phyloP scores from a whole-genome alignment of 2,888 invertebrate genomes.

The Sarcophaga variegata region DNA sequence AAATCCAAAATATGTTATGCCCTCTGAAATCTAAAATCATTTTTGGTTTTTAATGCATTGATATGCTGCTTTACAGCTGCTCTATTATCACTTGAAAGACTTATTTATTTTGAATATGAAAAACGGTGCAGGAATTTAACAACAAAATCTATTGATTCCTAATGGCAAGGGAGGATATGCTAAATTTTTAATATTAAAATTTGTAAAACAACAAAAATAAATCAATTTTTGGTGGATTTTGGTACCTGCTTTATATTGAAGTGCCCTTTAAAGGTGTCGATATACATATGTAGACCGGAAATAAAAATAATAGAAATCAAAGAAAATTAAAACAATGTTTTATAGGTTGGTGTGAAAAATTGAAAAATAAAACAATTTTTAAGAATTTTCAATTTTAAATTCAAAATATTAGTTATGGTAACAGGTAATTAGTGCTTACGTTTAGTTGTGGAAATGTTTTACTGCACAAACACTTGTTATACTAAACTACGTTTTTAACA shows the following conservation, averaged over 20 bases:
- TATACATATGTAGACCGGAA: slow-evolving; percentile 42
- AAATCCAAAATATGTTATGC: slow-evolving; percentile 40
- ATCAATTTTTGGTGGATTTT: not conserved
- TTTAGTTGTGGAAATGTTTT: too few relatives aligned
- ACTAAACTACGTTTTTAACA: too few relatives aligned
- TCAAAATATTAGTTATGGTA: too few relatives aligned
- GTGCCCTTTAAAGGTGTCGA: not conserved
- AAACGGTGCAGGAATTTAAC: slow-evolving; percentile 11
- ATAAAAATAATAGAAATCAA: slow-evolving; percentile 33
- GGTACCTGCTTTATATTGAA: not conserved
- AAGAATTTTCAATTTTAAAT: too few relatives aligned
- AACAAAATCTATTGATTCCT: not conserved
- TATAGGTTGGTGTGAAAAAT: not conserved
- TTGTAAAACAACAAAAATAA: not conserved
- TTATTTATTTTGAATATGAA: slow-evolving; percentile 21
- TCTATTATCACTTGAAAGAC: slow-evolving; percentile 37
- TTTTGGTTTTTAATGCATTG: not conserved
- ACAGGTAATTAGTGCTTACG: too few relatives aligned
- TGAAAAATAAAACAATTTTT: too few relatives aligned
- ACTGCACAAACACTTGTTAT: too few relatives aligned
- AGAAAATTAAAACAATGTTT: not conserved
- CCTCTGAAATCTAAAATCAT: not conserved
- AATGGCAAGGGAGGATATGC: slow-evolving; percentile 51
- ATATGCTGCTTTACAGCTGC: slow-evolving; percentile 49
- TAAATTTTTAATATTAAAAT: slow-evolving; percentile 4